Evolutionary conservation across 2,888 invertebrate genomes (phyloP), one percentile per base, ranked within the genome.

Genomic region (Hyles lineata): DNA sequence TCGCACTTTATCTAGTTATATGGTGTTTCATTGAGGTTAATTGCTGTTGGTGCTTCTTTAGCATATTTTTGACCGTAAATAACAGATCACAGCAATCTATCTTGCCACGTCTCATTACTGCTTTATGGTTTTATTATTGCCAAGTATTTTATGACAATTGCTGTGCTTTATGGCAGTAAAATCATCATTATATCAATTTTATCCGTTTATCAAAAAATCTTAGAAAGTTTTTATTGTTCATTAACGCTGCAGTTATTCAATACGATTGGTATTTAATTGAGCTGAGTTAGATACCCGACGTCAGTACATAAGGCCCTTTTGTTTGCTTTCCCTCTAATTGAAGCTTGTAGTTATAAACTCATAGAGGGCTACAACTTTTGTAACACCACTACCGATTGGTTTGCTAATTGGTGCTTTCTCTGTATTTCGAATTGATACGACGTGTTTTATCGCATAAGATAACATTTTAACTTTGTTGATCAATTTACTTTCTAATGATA

Each of bases 281-380:
- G 67, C 43, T 23, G 29, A n/a, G 32, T 67, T 50, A 79, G 75
- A 76, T 78, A 77, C 76, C 79, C 77, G 80, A 79, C 77, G 77
- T 79, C 76, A 69, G 55, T 58, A 35, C 61, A 52, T 55, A 50
- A 52, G 82, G 83, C 78, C 86, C 88, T 88, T 89, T 90, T 89
- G 89, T 92, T 80, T 87, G 84, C 92, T 93, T 93, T 93, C 93
- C 87, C 93, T 89, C 89, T 94, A 93, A 93, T 94, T 93, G 92
- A 88, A 81, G 81, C 89, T 89, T 90, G 92, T 92, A 89, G 89
- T 89, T 89, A 90, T 92, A 91, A 91, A 91, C 91, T 91, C 88
- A 91, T 90, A 90, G 90, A 88, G 86, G 87, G 85, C 86, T 89
- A 92, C 89, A 90, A 89, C 90, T 92, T 91, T 91, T 91, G 92